Evolutionary conservation across 2,888 invertebrate genomes (phyloP), one percentile per base, ranked within the genome.

Genomic region (Epirrhoe alternata): DNA sequence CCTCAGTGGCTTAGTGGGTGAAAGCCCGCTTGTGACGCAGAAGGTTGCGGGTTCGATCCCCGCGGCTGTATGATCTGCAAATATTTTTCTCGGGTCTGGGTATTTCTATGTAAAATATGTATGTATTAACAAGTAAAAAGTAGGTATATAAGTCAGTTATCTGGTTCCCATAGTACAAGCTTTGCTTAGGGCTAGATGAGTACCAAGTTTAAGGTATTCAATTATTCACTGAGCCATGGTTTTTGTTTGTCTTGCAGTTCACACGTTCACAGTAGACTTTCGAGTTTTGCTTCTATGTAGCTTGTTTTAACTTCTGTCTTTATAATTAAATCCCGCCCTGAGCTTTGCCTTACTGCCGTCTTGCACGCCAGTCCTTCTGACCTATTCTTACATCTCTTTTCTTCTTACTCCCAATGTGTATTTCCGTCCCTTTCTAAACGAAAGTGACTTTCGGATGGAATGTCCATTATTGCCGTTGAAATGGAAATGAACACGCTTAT

Each of bases 401-500:
- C 16, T 63, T 56, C 73, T 16, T 52, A 8, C 10, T 35, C 3
- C 10, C 5, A n/a, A 53, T 14, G 51, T 42, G n/a, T 45, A 70
- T 74, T 30, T 14, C 8, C 56, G 59, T 80, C 80, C 64, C 71
- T 55, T 65, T 82, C 70, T 53, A 51, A 69, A 69, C 57, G 67
- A 65, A 62, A 74, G 65, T 65, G 72, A 82, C 77, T 80, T 76
- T 78, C 76, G 74, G 79, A 75, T 73, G 79, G 81, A 73, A 83
- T 81, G 78, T 75, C 75, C 76, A 75, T 80, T 79, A 75, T 77
- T 66, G 53, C 74, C 74, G 76, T 72, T 77, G 75, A 77, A 80
- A 81, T 77, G 80, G 76, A 77, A 77, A 76, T 77, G 71, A 74
- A 74, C 81, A 80, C 81, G 82, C 78, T 80, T 72, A 72, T 74